A percentile compares a stretch with the other conserved stretches of the same genome.
Evolutionary conservation across 2,797 vertebrate species (phyloP).

Genomic region (Rhinichthys osculus): DNA sequence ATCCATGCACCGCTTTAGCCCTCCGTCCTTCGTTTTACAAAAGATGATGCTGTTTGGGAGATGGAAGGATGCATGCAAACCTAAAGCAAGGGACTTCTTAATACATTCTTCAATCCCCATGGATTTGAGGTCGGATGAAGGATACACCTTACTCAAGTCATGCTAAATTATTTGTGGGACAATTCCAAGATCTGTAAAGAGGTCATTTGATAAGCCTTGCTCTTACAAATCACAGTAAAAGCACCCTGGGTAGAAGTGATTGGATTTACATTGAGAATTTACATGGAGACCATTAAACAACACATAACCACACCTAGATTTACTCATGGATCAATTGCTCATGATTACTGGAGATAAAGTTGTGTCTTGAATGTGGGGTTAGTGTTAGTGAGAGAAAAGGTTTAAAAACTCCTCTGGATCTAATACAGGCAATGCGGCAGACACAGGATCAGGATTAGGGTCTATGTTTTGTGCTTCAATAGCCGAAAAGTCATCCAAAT

Average conservation of each 20-base stretch:
- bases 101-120: neutral
- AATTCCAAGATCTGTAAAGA: neutral
- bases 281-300: neutral
- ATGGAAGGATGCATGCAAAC: neutral
- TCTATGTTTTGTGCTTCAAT: neutral
- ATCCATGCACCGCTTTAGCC: neutral
- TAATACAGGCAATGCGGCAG: neutral
- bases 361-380: neutral
- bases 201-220: neutral
- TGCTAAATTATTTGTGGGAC: conserved; percentile 3
- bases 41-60: neutral
- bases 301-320: neutral
- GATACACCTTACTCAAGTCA: neutral
- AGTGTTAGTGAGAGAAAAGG: neutral
- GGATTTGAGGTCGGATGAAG: neutral
- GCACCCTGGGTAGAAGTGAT: neutral
- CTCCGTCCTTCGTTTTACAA: neutral
- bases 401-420: neutral
- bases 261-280: neutral
- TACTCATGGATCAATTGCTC: neutral
- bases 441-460: neutral
- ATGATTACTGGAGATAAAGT: neutral
- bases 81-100: neutral
- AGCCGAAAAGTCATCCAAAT: neutral
- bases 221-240: neutral